phyloP scores from a whole-genome alignment of 2,797 vertebrate species.

The Atherinosoma microstoma region DNA sequence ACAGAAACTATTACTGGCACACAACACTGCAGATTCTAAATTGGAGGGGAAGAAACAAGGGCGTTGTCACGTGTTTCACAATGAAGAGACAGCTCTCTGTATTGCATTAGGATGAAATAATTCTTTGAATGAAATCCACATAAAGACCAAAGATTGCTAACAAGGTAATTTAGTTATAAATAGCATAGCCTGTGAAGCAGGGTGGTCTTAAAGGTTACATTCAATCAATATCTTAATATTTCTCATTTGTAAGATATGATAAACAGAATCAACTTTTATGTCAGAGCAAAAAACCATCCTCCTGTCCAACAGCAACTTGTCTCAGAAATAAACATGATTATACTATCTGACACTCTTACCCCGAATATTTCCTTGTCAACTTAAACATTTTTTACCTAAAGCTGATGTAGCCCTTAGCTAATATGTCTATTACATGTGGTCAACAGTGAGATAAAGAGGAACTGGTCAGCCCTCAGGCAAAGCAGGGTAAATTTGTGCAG shows the following conservation, averaged over 20 bases:
- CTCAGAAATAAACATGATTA: constrained; percentile 23
- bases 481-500: constrained; percentile 21
- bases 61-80: constrained; percentile 53
- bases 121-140: constrained; percentile 28
- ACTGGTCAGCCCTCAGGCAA: constrained; percentile 21
- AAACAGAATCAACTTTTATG: constrained; percentile 32
- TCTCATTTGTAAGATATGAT: constrained; percentile 34
- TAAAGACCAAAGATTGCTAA: constrained; percentile 25
- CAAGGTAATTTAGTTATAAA: constrained; percentile 45
- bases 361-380: constrained; percentile 15
- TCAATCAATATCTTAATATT: constrained; percentile 53
- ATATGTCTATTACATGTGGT: constrained; percentile 29
- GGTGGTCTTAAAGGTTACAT: constrained; percentile 44
- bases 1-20: constrained; percentile 10
- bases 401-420: constrained; percentile 17
- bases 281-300: constrained; percentile 16
- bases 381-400: constrained; percentile 13
- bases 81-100: constrained; percentile 27
- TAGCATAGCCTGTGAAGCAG: constrained; percentile 53
- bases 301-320: constrained; percentile 4
- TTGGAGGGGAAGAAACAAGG: constrained; percentile 42
- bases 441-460: constrained; percentile 33
- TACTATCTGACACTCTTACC: constrained; percentile 10
- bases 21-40: constrained; percentile 28
- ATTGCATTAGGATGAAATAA: constrained; percentile 23